Evolutionary conservation across 1,140 invertebrate genomes (phyloP).

Genomic region (Drosophila miranda): DNA sequence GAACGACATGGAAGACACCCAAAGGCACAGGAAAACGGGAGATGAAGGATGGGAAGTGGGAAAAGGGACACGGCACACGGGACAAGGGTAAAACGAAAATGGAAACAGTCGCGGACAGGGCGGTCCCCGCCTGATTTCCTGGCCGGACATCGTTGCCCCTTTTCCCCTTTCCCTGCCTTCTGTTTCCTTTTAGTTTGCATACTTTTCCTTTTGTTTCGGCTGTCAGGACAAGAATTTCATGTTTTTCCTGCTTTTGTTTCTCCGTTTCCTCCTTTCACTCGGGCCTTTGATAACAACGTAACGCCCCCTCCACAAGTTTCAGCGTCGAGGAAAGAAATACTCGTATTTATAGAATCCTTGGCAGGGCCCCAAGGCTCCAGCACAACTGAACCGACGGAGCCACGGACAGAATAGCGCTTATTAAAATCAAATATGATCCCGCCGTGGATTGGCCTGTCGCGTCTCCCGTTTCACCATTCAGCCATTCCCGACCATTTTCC

Average conservation of each 20-base stretch:
- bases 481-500: no score
- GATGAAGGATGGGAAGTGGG: background rate
- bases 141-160: constrained; percentile 2
- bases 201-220: constrained; percentile 54
- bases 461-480: no score
- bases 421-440: constrained; percentile 34
- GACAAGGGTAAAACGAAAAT: background rate
- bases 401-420: constrained; percentile 16
- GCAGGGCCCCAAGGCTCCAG: background rate
- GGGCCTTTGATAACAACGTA: constrained; percentile 27
- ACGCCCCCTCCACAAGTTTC: background rate
- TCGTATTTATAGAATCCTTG: constrained; percentile 9
- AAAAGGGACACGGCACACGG: background rate
- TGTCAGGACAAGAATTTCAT: constrained; percentile 54
- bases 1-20: constrained; percentile 7
- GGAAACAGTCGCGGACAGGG: background rate
- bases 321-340: background rate
- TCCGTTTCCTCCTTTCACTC: constrained; percentile 3
- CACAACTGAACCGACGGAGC: background rate
- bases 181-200: constrained; percentile 43
- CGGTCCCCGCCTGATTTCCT: constrained; percentile 15
- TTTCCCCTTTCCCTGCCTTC: background rate
- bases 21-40: background rate
- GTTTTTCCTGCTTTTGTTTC: constrained; percentile 19
- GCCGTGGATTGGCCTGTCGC: constrained; percentile 6